phyloP scores from a whole-genome alignment of 1,140 invertebrate species.

The Drosophila trapezifrons region DNA sequence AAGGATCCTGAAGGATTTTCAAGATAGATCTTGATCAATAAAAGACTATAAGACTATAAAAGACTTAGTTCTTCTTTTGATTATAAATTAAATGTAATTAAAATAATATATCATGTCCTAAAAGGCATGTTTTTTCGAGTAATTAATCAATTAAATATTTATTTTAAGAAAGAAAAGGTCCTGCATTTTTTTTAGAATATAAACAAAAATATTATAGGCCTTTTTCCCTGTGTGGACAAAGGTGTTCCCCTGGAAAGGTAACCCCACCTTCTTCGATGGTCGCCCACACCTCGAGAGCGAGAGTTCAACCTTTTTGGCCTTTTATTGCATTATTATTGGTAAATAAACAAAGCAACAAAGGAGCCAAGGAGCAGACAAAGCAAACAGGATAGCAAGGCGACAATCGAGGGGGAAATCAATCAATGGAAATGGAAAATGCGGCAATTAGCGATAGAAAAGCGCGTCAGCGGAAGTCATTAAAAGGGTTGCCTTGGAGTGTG shows the following conservation, averaged over 20 bases:
- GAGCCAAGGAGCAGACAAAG: slow-evolving; percentile 8
- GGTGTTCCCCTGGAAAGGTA: neutral
- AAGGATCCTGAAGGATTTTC: no score
- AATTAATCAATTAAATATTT: neutral
- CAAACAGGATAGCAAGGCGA: slow-evolving; percentile 10
- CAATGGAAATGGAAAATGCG: slow-evolving; percentile 52
- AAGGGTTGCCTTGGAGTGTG: slow-evolving; percentile 64
- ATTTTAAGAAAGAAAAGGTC: no score
- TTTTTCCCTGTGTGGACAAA: neutral
- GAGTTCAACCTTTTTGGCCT: slow-evolving; percentile 46
- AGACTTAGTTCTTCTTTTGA: no score
- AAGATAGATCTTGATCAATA: no score
- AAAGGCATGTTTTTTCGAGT: neutral
- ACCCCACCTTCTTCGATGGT: neutral
- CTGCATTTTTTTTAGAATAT: no score
- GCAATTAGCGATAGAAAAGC: slow-evolving; percentile 59
- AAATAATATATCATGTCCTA: neutral
- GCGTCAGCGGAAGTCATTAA: slow-evolving; percentile 69
- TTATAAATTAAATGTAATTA: no score
- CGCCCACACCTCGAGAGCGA: slow-evolving; percentile 14
- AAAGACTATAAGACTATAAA: no score
- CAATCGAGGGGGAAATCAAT: slow-evolving; percentile 57
- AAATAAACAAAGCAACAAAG: slow-evolving; percentile 53
- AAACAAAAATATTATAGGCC: neutral
- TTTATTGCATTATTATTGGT: slow-evolving; percentile 74